Evolutionary conservation across 2,113 vertebrate species (phyloP).

Genomic region (Antechinus stuartii): DNA sequence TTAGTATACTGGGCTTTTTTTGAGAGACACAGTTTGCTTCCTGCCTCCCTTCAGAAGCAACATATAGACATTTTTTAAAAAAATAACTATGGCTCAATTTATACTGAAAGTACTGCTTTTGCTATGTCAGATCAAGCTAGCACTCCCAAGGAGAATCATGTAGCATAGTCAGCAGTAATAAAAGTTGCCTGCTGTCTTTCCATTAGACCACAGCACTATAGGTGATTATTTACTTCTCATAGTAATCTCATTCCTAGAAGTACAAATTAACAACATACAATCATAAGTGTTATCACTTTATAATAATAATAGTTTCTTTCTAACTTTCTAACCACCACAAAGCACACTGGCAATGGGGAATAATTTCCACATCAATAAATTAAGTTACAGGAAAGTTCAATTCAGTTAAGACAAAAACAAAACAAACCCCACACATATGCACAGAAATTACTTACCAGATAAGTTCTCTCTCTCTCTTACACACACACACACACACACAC

Average conservation of each 20-base stretch:
- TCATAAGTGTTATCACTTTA: background rate
- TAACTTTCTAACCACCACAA: conserved; percentile 23
- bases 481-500: too few relatives aligned
- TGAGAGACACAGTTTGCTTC: background rate
- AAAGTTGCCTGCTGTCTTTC: conserved; percentile 18
- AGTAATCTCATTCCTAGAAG: conserved; percentile 3
- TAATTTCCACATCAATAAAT: background rate
- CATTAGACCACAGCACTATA: background rate
- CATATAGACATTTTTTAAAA: conserved; percentile 1
- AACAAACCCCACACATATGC: background rate
- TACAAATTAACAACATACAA: background rate
- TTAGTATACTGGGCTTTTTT: background rate
- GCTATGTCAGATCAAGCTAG: background rate
- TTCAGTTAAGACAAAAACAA: background rate
- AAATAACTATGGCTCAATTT: conserved; percentile 23
- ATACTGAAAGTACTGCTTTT: conserved; percentile 14
- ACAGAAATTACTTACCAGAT: background rate
- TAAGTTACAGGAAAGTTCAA: background rate
- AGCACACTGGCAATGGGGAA: conserved; percentile 11
- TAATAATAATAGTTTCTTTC: conserved; percentile 27
- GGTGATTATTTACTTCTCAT: conserved; percentile 6
- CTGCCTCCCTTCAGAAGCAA: background rate
- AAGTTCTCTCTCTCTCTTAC: too few relatives aligned
- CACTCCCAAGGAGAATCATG: conserved; percentile 27
- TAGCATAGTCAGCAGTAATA: conserved; percentile 9